Base-by-base conservation (phyloP, 2,888 invertebrate genomes). In the Callyntrura sp. region DNA sequence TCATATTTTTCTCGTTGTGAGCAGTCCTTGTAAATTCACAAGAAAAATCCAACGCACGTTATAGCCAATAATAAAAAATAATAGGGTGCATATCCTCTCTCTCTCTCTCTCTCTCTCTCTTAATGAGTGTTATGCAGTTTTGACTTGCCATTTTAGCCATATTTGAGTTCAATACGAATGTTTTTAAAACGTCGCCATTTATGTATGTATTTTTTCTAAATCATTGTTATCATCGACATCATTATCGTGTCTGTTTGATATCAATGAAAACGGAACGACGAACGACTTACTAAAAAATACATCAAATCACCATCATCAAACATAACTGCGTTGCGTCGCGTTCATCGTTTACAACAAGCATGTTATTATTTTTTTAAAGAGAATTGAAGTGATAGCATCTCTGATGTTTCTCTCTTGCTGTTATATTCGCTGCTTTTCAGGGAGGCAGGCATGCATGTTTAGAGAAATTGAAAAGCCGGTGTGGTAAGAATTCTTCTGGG, bases 401-500 rank as follows among this genome's bases (percentile, higher is more conserved):
- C 17, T 45, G 4, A n/a, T 78, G 20, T 23, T 23, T 78, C 43
- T 35, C 68, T 20, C 35, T 35, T n/a, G 35, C 35, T 70, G 25
- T 11, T 28, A 65, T 65, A 12, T 25, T 28, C 25, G 9, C 28
- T 65, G 11, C 35, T 35, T 35, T 35, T 35, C 35, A 35, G 35
- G 35, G 3, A 35, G 35, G 35, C 35, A 35, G 45, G 70, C 70
- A 70, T 70, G 23, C 51, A 78, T 78, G 76, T 25, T 78, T 51
- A 70, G 81, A 70, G 81, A 85, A 65, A 78, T 85, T 85, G 86
- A 86, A 86, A 86, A 86, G 86, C 86, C 79, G 86, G 82, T 82
- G 83, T 86, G 83, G 82, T 68, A 86, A 78, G 68, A 86, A 82
- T 88, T 90, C 88, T 90, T 90, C 88, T 90, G 88, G 91, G 90